Percentiles rank a stretch among this genome's conserved stretches.
Evolutionary conservation across 2,888 invertebrate genomes (phyloP).

Genomic region (Carpatolechia fugitivella): DNA sequence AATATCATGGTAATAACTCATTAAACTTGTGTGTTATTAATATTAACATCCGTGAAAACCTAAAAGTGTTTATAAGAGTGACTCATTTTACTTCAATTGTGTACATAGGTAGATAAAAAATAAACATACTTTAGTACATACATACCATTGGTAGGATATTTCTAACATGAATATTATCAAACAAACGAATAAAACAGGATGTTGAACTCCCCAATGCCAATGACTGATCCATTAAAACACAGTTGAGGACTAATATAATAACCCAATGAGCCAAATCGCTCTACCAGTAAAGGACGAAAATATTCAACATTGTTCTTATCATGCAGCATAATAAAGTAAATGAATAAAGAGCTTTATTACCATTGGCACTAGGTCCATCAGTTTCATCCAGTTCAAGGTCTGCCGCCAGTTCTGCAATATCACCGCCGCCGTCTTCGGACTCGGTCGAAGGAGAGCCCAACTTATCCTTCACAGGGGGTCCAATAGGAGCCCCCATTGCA

Average conservation of each 20-base stretch:
- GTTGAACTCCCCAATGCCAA: neutral
- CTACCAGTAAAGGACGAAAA: no score
- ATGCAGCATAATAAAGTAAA: no score
- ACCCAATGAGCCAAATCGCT: no score
- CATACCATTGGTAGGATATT: neutral
- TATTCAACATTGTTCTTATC: no score
- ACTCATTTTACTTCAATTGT: neutral
- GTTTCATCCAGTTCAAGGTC: slow-evolving; percentile 85
- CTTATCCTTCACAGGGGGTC: slow-evolving; percentile 85
- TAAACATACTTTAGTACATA: neutral
- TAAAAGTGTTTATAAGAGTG: no score
- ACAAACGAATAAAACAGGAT: neutral
- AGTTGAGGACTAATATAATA: no score
- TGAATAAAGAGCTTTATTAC: no score
- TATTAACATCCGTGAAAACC: no score
- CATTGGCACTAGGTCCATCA: slow-evolving; percentile 82
- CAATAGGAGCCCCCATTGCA: slow-evolving; percentile 81
- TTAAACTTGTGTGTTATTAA: no score
- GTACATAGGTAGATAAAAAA: neutral
- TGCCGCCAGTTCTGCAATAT: slow-evolving; percentile 80
- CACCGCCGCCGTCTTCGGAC: slow-evolving; percentile 89
- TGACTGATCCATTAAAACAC: neutral
- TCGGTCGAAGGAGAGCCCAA: slow-evolving; percentile 91
- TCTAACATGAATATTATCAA: neutral
- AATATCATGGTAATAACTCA: no score